Base-by-base conservation (phyloP, 2,888 invertebrate genomes). In the Spisula subtruncata region DNA sequence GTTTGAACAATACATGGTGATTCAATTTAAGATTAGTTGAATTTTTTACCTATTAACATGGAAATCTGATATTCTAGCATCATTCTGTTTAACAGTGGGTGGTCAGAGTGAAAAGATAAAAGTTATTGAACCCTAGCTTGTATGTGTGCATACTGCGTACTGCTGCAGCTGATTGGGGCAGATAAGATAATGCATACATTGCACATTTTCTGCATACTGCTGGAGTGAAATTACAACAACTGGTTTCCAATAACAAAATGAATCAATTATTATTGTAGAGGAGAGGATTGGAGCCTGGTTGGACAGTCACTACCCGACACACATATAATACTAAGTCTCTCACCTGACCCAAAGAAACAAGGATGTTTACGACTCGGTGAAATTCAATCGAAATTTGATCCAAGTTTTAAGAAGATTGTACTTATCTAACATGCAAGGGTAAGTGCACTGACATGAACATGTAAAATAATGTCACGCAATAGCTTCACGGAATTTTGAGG, bases 1-100 rank as follows among this genome's bases (percentile, higher is more conserved):
- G 35, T 35, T 32, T 32, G 75, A 75, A 75, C 75, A 75, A 75
- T 75, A 75, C 14, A 75, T n/a, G 32, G 16, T 35, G 75, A 75
- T 75, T 75, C 35, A 32, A 32, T 35, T 75, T 32, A 75, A 35
- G 75, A 75, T 75, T 75, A 75, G 18, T 75, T 16, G 35, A 75
- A 14, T 75, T 12, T 75, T 18, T 75, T 35, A 35, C 75, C 29
- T 75, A 35, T 75, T 35, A 35, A 32, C 29, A 10, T 32, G 75
- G 35, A 75, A 75, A 75, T 35, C 32, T 75, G 75, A 75, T 35
- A 75, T 41, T 41, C 8, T 35, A 75, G 32, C 29, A 16, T 75
- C 29, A 75, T 75, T 35, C 18, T 75, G 41, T n/a, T n/a, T n/a
- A 75, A 29, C 75, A 75, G 32, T 75, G 75, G 75, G 75, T 75